phyloP scores from a whole-genome alignment of 2,888 invertebrate species.

The Ophion slaviceki region DNA sequence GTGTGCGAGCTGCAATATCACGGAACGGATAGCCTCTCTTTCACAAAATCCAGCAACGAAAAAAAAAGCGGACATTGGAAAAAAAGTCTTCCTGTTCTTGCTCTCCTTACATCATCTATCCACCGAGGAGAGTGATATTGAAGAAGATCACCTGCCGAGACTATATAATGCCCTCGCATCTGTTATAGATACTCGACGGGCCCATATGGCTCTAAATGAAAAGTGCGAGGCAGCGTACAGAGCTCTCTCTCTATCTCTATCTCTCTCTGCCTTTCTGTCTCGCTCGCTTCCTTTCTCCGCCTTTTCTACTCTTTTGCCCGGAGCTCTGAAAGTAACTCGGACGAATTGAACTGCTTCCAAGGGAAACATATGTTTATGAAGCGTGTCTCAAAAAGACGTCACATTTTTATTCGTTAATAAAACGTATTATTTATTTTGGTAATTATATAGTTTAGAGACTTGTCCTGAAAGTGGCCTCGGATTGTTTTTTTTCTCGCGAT shows the following conservation, averaged over 20 bases:
- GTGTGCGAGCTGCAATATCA: constrained; percentile 4
- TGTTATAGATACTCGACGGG: constrained; percentile 41
- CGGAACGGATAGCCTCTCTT: not conserved
- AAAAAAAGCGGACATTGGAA: not conserved
- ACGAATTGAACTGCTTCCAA: not conserved
- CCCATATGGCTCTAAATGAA: constrained; percentile 60
- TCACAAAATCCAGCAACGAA: constrained; percentile 3
- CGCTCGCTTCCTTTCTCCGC: constrained; percentile 10
- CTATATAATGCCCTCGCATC: constrained; percentile 30
- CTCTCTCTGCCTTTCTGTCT: constrained; percentile 17
- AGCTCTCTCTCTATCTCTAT: constrained; percentile 28
- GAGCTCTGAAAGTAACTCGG: constrained; percentile 1
- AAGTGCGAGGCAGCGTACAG: constrained; percentile 57
- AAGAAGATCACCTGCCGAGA: constrained; percentile 27
- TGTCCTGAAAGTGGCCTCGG: too few species aligned
- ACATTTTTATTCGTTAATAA: too few species aligned
- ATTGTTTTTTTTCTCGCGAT: too few species aligned
- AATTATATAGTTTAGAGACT: too few species aligned
- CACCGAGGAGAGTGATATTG: constrained; percentile 53
- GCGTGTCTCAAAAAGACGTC: too few species aligned
- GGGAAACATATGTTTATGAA: not conserved
- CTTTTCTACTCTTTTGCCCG: not conserved
- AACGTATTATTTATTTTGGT: too few species aligned
- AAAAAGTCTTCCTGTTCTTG: constrained; percentile 16
- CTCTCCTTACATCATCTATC: constrained; percentile 22